Evolutionary conservation across 35 echinoderm and acorn worm genomes (phyloP).

Genomic region (Lytechinus variegatus): DNA sequence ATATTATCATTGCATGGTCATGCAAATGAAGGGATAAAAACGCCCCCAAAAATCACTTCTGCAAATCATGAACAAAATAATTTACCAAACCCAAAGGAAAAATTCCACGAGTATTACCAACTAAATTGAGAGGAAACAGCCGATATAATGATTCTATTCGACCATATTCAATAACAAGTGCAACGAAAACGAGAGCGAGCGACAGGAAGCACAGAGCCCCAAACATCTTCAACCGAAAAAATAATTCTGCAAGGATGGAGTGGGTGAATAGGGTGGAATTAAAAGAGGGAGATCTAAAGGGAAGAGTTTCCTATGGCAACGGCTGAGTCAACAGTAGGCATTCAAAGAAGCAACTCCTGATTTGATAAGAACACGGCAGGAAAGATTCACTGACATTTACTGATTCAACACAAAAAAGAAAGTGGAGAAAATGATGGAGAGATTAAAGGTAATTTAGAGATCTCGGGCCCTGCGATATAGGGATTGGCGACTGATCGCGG

Average conservation of each 20-base stretch:
- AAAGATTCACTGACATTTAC: constrained; percentile 14
- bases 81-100: background rate
- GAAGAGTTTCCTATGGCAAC: constrained; percentile 4
- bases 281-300: background rate
- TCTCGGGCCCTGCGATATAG: background rate
- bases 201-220: background rate
- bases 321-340: constrained; percentile 1
- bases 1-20: background rate
- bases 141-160: background rate
- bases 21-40: background rate
- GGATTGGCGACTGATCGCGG: no score
- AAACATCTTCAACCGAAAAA: background rate
- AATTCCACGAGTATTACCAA: background rate
- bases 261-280: background rate
- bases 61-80: background rate
- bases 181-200: background rate
- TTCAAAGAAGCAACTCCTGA: constrained; percentile 18
- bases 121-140: background rate
- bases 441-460: background rate
- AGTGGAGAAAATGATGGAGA: background rate
- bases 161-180: background rate
- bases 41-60: background rate
- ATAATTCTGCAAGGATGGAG: background rate
- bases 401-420: background rate
- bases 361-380: background rate